phyloP scores from a whole-genome alignment of 1,140 invertebrate species.

The Berghia stephanieae region DNA sequence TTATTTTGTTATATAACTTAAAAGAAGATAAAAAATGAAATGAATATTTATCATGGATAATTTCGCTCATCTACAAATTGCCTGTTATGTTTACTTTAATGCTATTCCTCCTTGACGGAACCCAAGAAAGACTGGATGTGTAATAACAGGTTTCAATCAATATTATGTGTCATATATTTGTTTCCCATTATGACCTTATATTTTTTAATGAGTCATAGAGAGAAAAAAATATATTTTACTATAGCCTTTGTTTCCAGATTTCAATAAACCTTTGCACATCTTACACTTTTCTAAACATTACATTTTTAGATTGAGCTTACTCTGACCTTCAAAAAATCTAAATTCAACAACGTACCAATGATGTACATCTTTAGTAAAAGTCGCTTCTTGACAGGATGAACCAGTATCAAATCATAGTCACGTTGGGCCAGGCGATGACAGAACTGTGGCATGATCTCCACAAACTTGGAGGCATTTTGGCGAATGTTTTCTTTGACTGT shows the following conservation, averaged over 20 bases:
- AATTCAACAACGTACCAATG: conserved; percentile 47
- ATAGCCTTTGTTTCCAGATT: background rate
- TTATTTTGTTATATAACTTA: too few species aligned
- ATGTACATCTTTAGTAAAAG: conserved; percentile 63
- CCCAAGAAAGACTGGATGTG: too few species aligned
- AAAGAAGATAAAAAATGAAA: too few species aligned
- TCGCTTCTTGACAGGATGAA: conserved; percentile 54
- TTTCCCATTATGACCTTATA: background rate
- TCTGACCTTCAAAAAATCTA: too few species aligned
- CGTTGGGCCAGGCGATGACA: conserved; percentile 56
- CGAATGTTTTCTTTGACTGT: conserved; percentile 59
- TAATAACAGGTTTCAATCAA: background rate
- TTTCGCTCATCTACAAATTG: too few species aligned
- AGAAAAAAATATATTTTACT: background rate
- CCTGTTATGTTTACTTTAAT: too few species aligned
- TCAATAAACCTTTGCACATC: background rate
- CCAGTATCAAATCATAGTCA: conserved; percentile 62
- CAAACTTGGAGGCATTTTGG: conserved; percentile 53
- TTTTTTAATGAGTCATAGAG: background rate
- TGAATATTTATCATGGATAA: too few species aligned
- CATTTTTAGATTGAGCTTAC: too few species aligned
- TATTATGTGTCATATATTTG: background rate
- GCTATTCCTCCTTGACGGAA: too few species aligned
- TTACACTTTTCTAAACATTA: background rate
- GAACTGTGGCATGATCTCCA: conserved; percentile 59